These are phyloP conservation scores for Orientallactaga sibirica DNA, from an alignment of 2,797 vertebrate species.

Conservation along the genomic window DNA sequence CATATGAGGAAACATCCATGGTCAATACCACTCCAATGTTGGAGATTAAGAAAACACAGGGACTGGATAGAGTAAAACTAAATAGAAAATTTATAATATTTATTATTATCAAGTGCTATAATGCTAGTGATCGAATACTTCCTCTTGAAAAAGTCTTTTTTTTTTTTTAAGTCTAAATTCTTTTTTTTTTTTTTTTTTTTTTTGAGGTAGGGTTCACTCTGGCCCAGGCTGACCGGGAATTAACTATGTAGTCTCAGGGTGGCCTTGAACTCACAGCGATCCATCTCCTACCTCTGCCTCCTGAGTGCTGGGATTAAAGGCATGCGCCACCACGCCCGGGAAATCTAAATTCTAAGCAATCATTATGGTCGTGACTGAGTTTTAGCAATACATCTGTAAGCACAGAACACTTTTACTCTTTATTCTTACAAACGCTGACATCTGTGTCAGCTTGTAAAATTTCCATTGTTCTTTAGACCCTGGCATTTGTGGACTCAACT, in stretches of 20 bases:
- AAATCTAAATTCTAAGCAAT: neutral
- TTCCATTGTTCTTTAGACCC: neutral
- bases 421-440: neutral
- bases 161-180: too few relatives aligned
- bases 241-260: too few relatives aligned
- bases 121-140: neutral
- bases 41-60: neutral
- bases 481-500: neutral
- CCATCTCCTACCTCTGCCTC: too few relatives aligned
- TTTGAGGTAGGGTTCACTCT: too few relatives aligned
- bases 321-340: too few relatives aligned
- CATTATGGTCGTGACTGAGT: neutral
- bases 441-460: neutral
- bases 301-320: too few relatives aligned
- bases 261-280: too few relatives aligned
- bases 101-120: neutral
- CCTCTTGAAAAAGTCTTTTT: neutral
- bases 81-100: neutral
- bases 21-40: too few relatives aligned
- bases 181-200: too few relatives aligned
- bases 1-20: neutral
- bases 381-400: conserved; percentile 13
- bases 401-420: conserved; percentile 1
- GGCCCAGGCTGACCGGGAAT: too few relatives aligned
- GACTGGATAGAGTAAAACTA: neutral